phyloP scores from a whole-genome alignment of 2,888 invertebrate genomes.

The Sarcophaga rosellei region DNA sequence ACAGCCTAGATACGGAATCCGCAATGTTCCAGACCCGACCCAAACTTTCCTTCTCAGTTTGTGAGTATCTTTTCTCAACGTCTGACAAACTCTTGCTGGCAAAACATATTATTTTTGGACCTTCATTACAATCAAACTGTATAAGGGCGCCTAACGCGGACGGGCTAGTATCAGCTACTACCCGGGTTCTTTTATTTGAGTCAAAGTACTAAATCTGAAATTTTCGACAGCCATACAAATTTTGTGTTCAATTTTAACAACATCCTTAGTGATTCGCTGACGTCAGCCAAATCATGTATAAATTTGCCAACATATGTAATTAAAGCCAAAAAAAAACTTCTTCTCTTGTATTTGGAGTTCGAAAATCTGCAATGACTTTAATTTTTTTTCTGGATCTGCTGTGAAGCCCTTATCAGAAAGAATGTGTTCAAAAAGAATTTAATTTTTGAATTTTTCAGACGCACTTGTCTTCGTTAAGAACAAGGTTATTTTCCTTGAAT shows the following conservation, averaged over 20 bases:
- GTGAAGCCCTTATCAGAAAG: conserved; percentile 67
- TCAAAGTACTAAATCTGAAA: neutral
- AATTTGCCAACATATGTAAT: conserved; percentile 70
- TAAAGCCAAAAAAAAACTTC: conserved; percentile 75
- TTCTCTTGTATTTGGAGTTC: conserved; percentile 71
- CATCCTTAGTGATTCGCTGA: conserved; percentile 63
- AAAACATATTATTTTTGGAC: conserved; percentile 70
- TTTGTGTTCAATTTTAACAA: conserved; percentile 72
- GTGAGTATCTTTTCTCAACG: conserved; percentile 55
- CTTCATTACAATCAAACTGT: conserved; percentile 73
- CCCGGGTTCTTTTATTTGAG: conserved; percentile 72
- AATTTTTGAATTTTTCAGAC: conserved; percentile 57
- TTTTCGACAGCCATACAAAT: conserved; percentile 70
- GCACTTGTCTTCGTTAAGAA: conserved; percentile 73
- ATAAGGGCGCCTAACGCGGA: neutral
- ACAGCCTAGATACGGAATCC: too few species aligned
- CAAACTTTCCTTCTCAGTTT: too few species aligned
- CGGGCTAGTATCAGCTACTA: conserved; percentile 51
- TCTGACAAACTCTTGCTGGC: conserved; percentile 59
- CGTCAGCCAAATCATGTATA: conserved; percentile 52
- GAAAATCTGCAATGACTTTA: conserved; percentile 69
- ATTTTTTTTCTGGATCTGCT: conserved; percentile 70
- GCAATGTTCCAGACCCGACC: too few species aligned
- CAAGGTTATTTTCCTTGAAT: conserved; percentile 68
- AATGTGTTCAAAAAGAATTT: conserved; percentile 51